Evolutionary conservation across 2,888 invertebrate species (phyloP).

Genomic region (Aleiodes alternator): DNA sequence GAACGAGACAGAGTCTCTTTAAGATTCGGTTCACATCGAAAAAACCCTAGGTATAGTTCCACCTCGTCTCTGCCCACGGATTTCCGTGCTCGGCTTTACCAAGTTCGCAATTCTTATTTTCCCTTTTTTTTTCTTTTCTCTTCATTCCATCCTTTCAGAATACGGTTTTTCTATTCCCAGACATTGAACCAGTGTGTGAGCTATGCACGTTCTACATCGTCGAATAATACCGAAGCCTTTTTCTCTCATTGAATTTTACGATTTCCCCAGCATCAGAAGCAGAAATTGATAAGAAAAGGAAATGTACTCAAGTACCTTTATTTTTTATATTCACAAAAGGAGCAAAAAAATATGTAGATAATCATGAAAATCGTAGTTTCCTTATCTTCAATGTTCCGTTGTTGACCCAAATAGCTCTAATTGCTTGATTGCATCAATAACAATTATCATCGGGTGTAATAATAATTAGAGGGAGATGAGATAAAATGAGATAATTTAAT

Average conservation of each 20-base stretch:
- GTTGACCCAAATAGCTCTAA: too few species aligned
- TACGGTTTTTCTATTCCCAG: constrained; percentile 25
- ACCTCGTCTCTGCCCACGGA: constrained; percentile 26
- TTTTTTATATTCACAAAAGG: too few species aligned
- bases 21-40: constrained; percentile 36
- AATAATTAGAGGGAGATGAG: too few species aligned
- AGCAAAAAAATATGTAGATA: too few species aligned
- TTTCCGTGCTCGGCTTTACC: constrained; percentile 34
- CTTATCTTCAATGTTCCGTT: too few species aligned
- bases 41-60: constrained; percentile 28
- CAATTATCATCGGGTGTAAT: too few species aligned
- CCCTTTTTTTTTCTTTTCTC: neutral
- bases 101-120: constrained; percentile 25
- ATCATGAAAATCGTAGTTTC: too few species aligned
- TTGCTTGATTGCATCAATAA: too few species aligned
- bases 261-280: constrained; percentile 17
- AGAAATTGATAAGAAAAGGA: constrained; percentile 12
- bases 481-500: too few species aligned
- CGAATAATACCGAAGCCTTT: constrained; percentile 20
- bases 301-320: constrained; percentile 7
- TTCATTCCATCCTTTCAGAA: constrained; percentile 14
- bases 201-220: constrained; percentile 9
- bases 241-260: constrained; percentile 20
- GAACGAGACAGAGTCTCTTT: constrained; percentile 24
- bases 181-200: constrained; percentile 31